Evolutionary conservation across 2,113 vertebrate species (phyloP).

Genomic region (Anser brachyrhynchus): DNA sequence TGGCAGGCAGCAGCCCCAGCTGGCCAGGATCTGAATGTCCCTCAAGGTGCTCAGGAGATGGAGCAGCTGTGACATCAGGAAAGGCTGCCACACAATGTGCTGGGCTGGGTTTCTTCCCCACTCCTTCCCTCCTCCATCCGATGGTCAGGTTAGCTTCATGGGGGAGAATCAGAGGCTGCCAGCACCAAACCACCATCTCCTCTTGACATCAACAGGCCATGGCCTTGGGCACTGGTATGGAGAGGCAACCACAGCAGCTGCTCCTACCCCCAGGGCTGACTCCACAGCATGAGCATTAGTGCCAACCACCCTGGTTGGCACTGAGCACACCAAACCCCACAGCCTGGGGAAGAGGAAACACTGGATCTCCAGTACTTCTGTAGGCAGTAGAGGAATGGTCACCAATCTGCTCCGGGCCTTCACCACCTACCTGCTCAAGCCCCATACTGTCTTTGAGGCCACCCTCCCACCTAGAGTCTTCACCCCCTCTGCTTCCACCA

Average conservation of each 20-base stretch:
- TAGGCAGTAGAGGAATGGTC: not conserved
- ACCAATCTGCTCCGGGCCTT: not conserved
- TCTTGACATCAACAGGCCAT: not conserved
- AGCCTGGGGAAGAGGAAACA: not conserved
- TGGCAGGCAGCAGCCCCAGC: too few relatives aligned
- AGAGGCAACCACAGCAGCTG: not conserved
- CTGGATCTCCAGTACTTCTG: not conserved
- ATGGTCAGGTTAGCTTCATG: not conserved
- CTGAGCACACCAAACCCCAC: not conserved
- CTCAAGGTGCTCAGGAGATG: too few relatives aligned
- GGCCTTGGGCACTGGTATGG: not conserved
- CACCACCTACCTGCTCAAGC: not conserved
- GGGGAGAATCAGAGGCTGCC: too few relatives aligned
- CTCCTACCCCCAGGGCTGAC: not conserved
- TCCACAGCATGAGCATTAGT: rapidly evolving
- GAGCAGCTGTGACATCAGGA: not conserved
- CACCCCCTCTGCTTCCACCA: too few relatives aligned
- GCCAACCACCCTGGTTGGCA: too few relatives aligned
- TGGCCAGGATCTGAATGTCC: too few relatives aligned
- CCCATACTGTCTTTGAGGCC: not conserved
- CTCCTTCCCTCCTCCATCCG: not conserved
- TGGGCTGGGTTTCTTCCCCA: not conserved
- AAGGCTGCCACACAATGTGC: not conserved
- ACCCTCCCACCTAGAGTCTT: not conserved
- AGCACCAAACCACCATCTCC: not conserved